Base-by-base conservation (phyloP, 1,140 invertebrate species). In the Euura saliciscinereae region DNA sequence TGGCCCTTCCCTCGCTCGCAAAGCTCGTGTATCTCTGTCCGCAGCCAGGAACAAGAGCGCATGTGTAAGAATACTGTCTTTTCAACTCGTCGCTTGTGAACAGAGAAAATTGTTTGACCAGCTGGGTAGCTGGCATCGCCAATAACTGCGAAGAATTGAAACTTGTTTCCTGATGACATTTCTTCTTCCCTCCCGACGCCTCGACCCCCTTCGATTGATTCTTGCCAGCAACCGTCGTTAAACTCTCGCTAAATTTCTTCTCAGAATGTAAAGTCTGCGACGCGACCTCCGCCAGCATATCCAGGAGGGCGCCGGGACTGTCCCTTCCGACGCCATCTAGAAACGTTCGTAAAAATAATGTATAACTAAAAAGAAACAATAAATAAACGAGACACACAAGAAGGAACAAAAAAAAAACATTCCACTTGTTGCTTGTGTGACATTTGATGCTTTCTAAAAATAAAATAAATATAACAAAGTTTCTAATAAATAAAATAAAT, bases 31-130 rank as follows among this genome's bases (percentile, higher is more conserved):
- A 90, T 46, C 83, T 87, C 73, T 88, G 84, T 7, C 82, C 76
- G 73, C 91, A 91, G 13, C 79, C 79, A 13, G 85, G 78, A 11
- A 89, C 80, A 51, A 91, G 77, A 46, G 83, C 84, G 79, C 91
- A 92, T 2, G 86, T 86, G 74, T 88, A 91, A 59, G 89, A 89
- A 78, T 90, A 92, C 72, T 88, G 89, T 73, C 87, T 81, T 71
- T 88, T 88, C 65, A 91, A 84, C 81, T 91, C 90, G 78, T 92
- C 90, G 43, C 88, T 86, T 71, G 84, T 87, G 71, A 89, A 85
- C 70, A 90, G 85, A 59, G 90, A 84, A 78, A 91, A 92, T n/a
- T 89, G 87, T 73, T 89, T 90, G 8, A 92, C 77, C 42, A 91
- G 78, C 68, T 89, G 86, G 10, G 88, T 89, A 45, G 88, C 86